Evolutionary conservation across 2,797 vertebrate species (phyloP).

Genomic region (Alca torda): DNA sequence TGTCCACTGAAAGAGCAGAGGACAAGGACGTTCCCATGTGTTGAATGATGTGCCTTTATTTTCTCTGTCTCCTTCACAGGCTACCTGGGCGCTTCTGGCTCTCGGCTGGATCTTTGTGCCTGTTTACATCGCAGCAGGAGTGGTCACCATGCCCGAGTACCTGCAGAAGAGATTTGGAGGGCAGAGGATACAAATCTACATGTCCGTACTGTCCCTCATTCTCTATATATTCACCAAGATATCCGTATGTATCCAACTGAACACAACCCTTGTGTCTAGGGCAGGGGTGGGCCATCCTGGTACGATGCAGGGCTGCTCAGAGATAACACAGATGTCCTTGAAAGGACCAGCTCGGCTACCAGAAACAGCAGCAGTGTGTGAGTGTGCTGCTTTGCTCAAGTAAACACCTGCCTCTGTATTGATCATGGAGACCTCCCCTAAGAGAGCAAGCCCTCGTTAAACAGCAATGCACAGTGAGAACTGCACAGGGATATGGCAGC

Average conservation of each 20-base stretch:
- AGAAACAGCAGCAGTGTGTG: not conserved
- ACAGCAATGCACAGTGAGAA: not conserved
- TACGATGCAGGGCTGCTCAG: not conserved
- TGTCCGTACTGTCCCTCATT: constrained; percentile 90
- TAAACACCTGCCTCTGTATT: not conserved
- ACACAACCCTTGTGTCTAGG: not conserved
- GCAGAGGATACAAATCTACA: constrained; percentile 90
- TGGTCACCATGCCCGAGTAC: constrained; percentile 95
- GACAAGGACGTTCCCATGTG: not conserved
- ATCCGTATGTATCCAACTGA: constrained; percentile 82
- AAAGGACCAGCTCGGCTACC: not conserved
- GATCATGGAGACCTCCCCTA: not conserved
- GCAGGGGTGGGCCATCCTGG: not conserved
- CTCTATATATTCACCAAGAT: constrained; percentile 95
- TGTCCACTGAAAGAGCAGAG: not conserved
- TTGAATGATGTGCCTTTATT: not conserved
- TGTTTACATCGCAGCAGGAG: constrained; percentile 90
- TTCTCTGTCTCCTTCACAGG: constrained; percentile 72
- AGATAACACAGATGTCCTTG: not conserved
- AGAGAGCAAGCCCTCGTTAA: constrained; percentile 12
- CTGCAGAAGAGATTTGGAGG: constrained; percentile 92
- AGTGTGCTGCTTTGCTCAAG: not conserved
- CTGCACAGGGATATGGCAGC: not conserved
- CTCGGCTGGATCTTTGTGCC: constrained; percentile 95
- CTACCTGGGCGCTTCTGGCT: constrained; percentile 88